Base-by-base conservation (phyloP, 2,797 vertebrate genomes). In the Danio jaintianensis region DNA sequence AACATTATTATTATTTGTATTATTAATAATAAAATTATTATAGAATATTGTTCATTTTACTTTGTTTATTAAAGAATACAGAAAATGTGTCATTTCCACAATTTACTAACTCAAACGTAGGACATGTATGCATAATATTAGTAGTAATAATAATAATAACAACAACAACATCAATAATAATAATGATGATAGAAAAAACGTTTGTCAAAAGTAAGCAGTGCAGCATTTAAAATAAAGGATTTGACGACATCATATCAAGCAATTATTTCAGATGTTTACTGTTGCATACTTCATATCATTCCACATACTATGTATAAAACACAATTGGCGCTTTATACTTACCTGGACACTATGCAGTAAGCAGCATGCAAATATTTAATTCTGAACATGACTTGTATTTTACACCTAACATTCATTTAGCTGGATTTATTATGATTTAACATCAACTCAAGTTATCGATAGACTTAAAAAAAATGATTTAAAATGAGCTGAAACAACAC, bases 371-470 rank as follows among this genome's bases (percentile, higher is more conserved):
- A 43, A 18, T 43, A 64, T 64, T 43, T 43, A 16, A 64, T 43
- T 64, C 40, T 43, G 6, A 43, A 22, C 45, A 66, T 67, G 15
- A 16, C 10, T 9, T 10, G 16, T 63, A 38, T 42, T 58, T 67
- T 52, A 47, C 45, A 45, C 29, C n/a, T 43, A 1, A 43, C 12
- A 40, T 66, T 20, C 11, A 16, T 56, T 45, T 16, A 48, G 13
- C 53, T 68, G 22, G 12, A 22, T 43, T 45, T 6, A 63, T 18
- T 68, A 52, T 47, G 36, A 68, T 78, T 78, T 45, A 68, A 58
- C 7, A 45, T 22, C 40, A 7, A 67, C 16, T 22, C 40, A 29
- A 6, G 7, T 20, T n/a, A 52, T 67, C 5, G 3, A 11, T 47
- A 22, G 45, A 48, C 7, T 42, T 6, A 40, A 9, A 13, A 15